Percentiles rank a stretch among this genome's conserved stretches.
phyloP scores from a whole-genome alignment of 2,888 invertebrate species.

The Drosophila anceps region DNA sequence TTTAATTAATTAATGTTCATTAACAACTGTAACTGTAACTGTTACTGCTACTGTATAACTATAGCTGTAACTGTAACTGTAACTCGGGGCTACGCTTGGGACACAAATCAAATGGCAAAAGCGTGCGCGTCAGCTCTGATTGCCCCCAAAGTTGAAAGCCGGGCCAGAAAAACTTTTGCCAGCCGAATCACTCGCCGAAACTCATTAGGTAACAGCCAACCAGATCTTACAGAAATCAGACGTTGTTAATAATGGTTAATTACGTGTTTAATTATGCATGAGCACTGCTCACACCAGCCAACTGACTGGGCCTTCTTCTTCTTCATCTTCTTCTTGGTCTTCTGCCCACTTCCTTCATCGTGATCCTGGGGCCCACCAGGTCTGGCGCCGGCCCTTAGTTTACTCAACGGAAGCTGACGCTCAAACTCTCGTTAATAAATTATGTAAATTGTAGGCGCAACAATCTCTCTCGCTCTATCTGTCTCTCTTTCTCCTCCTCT shows the following conservation, averaged over 20 bases:
- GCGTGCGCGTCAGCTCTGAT: conserved; percentile 54
- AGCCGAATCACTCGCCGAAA: conserved; percentile 63
- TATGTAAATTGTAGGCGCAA: conserved; percentile 78
- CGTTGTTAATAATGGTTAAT: conserved; percentile 81
- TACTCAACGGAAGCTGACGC: conserved; percentile 71
- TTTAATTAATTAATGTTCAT: conserved; percentile 77
- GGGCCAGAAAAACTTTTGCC: conserved; percentile 39
- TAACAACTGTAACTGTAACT: conserved; percentile 51
- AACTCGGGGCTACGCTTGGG: conserved; percentile 34
- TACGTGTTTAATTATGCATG: conserved; percentile 81
- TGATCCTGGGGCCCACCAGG: conserved; percentile 33
- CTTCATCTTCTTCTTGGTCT: neutral
- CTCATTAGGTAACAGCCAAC: conserved; percentile 68
- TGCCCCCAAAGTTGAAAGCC: conserved; percentile 30
- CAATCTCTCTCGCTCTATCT: conserved; percentile 41
- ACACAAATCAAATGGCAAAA: conserved; percentile 66
- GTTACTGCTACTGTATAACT: conserved; percentile 29
- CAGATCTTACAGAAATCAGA: conserved; percentile 71
- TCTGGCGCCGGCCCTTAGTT: conserved; percentile 34
- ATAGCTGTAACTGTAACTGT: conserved; percentile 12
- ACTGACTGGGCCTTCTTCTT: neutral
- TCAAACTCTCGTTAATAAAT: conserved; percentile 79
- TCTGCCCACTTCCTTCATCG: neutral
- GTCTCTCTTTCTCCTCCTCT: neutral
- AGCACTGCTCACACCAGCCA: conserved; percentile 52